A percentile compares a stretch with the other conserved stretches of the same genome.
These are phyloP conservation scores for Panthera leo DNA, from an alignment of 2,113 vertebrate species.

Conservation along the genomic window DNA sequence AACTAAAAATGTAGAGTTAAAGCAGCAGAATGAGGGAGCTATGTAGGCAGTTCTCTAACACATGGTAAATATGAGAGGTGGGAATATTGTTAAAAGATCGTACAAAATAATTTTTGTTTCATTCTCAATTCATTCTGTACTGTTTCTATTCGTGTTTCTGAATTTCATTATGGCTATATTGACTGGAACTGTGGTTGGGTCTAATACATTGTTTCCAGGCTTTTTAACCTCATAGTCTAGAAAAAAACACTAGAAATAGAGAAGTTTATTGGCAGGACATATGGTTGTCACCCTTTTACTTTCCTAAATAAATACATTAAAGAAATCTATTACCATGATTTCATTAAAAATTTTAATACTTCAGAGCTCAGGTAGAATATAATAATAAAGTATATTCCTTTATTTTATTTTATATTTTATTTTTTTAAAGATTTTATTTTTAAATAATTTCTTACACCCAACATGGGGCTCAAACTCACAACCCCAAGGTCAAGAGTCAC, in stretches of 20 bases:
- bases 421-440: neutral
- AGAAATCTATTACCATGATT: neutral
- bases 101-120: neutral
- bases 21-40: neutral
- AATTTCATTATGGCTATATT: neutral
- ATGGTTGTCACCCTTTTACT: neutral
- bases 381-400: neutral
- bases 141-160: neutral
- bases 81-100: neutral
- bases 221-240: neutral
- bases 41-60: neutral
- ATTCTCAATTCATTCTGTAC: neutral
- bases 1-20: neutral
- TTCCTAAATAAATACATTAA: neutral
- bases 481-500: neutral
- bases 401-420: neutral
- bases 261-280: neutral
- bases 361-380: neutral
- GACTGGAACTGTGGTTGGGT: neutral
- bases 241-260: neutral
- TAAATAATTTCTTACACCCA: neutral
- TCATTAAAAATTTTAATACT: slow-evolving; percentile 21
- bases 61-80: neutral
- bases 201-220: neutral
- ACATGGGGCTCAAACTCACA: neutral